A percentile compares a stretch with the other conserved stretches of the same genome.
Evolutionary conservation across 2,797 vertebrate species (phyloP).

Genomic region (Alca torda): DNA sequence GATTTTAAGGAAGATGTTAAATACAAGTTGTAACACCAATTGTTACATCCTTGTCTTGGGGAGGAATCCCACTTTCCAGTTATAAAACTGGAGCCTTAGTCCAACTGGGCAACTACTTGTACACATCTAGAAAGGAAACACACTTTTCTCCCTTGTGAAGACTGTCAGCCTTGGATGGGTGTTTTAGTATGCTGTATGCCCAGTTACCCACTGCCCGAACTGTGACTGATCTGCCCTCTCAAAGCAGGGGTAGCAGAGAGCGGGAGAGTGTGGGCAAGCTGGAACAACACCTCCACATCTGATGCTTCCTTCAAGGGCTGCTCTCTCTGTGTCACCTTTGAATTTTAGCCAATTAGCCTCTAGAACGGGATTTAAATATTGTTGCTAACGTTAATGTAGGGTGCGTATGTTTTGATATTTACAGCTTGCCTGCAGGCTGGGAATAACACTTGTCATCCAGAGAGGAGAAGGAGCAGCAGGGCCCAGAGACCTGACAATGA

Average conservation of each 20-base stretch:
- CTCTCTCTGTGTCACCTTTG: constrained; percentile 35
- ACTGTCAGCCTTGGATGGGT: not conserved
- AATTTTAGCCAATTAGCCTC: constrained; percentile 32
- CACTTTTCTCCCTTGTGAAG: not conserved
- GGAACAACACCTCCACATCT: not conserved
- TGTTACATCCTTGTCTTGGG: not conserved
- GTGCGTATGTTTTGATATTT: not conserved
- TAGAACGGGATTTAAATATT: constrained; percentile 1
- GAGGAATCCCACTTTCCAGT: not conserved
- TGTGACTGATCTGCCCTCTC: not conserved
- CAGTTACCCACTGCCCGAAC: not conserved
- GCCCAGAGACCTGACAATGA: not conserved
- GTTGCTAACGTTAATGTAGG: not conserved
- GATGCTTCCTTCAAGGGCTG: constrained; percentile 12
- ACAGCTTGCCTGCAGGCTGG: not conserved
- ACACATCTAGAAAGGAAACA: not conserved
- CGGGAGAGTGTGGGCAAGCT: not conserved
- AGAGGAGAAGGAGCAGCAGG: not conserved
- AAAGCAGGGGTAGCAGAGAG: not conserved
- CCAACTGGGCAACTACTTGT: not conserved
- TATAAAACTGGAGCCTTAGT: not conserved
- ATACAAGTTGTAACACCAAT: not conserved
- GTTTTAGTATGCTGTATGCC: not conserved
- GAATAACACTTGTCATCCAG: constrained; percentile 4
- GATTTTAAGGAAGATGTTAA: not conserved